Conservation (phyloP, 2,888 invertebrate species). For the Cataglyphis cursor region DNA sequence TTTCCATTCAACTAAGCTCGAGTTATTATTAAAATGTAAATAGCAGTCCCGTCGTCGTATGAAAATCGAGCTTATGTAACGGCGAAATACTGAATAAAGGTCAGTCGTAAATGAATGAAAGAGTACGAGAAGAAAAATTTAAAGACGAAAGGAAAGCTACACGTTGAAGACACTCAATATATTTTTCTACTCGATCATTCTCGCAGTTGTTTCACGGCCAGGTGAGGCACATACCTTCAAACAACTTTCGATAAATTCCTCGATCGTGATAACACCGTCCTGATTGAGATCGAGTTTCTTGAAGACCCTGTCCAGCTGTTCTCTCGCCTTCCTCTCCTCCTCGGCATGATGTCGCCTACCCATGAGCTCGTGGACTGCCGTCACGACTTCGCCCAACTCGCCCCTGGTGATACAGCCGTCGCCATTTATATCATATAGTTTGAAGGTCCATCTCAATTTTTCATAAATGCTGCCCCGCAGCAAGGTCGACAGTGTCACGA, state of each 20-base stretch:
- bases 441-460: conserved; percentile 98
- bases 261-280: conserved; percentile 97
- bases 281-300: conserved; percentile 96
- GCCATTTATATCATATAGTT: conserved; percentile 97
- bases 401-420: conserved; percentile 97
- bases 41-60: not conserved
- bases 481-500: conserved; percentile 96
- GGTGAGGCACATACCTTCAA: conserved; percentile 90
- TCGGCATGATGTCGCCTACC: conserved; percentile 92
- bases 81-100: not conserved
- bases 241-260: conserved; percentile 98
- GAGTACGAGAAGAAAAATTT: not conserved
- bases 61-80: not conserved
- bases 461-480: conserved; percentile 97
- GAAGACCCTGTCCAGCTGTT: conserved; percentile 96
- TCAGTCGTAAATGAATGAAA: not conserved
- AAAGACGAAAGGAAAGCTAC: not conserved
- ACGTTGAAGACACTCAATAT: not conserved
- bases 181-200: not conserved
- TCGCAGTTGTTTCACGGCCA: conserved; percentile 9
- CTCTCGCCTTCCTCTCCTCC: conserved; percentile 94
- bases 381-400: conserved; percentile 95
- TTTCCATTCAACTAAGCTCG: not conserved
- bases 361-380: conserved; percentile 97
- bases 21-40: conserved; percentile 3